Evolutionary conservation across 2,797 vertebrate genomes (phyloP).

Genomic region (Squalus acanthias): DNA sequence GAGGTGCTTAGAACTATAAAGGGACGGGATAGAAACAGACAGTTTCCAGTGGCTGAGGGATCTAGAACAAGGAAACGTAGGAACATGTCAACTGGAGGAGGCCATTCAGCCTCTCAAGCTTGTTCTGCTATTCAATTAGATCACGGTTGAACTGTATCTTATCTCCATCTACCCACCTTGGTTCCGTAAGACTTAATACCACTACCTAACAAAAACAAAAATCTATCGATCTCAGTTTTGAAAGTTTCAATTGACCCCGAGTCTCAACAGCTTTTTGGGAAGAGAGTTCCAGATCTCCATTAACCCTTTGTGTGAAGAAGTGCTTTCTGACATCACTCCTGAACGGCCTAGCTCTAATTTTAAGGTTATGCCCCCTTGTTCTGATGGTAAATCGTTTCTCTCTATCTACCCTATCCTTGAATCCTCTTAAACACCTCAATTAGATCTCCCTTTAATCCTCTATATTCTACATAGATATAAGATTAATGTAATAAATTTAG

Average conservation of each 20-base stretch:
- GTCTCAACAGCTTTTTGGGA: background rate
- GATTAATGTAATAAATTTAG: background rate
- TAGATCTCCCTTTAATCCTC: background rate
- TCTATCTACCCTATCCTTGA: background rate
- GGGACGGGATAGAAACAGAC: background rate
- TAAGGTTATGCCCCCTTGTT: background rate
- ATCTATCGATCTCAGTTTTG: background rate
- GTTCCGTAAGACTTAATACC: background rate
- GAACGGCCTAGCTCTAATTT: background rate
- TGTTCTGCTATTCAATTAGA: background rate
- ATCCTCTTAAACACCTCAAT: background rate
- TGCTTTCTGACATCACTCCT: background rate
- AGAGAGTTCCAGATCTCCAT: background rate
- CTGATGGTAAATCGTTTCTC: background rate
- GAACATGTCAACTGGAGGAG: background rate
- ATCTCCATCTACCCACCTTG: background rate
- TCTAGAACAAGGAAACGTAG: background rate
- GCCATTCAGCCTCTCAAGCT: background rate
- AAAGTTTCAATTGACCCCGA: background rate
- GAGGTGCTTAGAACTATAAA: background rate
- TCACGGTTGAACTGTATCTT: background rate
- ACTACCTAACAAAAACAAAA: background rate
- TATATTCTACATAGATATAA: background rate
- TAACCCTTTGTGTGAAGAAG: background rate
- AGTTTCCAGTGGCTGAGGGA: background rate